Evolutionary conservation across 1,140 invertebrate genomes (phyloP), one percentile per base, ranked within the genome.

Genomic region (Nephila pilipes): DNA sequence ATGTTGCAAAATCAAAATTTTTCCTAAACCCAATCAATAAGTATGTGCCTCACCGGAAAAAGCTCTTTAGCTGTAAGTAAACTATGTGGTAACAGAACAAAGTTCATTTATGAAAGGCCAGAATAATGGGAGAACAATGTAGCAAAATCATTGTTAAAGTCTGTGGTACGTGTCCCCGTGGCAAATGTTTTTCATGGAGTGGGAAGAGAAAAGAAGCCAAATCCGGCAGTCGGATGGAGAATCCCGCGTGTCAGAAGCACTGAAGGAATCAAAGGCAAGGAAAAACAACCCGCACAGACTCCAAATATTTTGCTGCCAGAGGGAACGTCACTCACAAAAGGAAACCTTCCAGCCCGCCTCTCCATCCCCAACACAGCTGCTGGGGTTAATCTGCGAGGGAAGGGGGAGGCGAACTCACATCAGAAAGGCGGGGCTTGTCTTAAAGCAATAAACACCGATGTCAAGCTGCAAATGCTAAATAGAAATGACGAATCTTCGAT

Each of bases 261-360:
- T 69, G 90, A 38, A 60, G 89, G 89, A 92, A 92, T 92, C 90
- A 92, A 92, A 85, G 81, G 89, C 89, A 25, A 92, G 90, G 90
- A 92, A 92, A 92, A 92, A 92, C 90, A 92, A 92, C 80, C 83
- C 90, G 36, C 60, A 85, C 81, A 92, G 90, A 92, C 46, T 92
- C 90, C 90, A 92, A 93, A 93, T 93, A 93, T 93, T 93, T 93
- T 93, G 81, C 91, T 87, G 91, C 91, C 91, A 60, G 63, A 79
- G 91, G 91, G 91, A 46, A 87, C 32, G 91, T 93, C 91, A 93
- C 63, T 93, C 91, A 93, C 91, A 93, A 80, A 58, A 69, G 79
- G 80, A 36, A 36, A 32, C 29, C 79, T 54, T 75, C 75, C 75
- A 38, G 25, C 46, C 65, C 65, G 38, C 69, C 87, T 79, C 38